Base-by-base conservation (phyloP, 2,113 vertebrate genomes). In the Centropus unirufus region DNA sequence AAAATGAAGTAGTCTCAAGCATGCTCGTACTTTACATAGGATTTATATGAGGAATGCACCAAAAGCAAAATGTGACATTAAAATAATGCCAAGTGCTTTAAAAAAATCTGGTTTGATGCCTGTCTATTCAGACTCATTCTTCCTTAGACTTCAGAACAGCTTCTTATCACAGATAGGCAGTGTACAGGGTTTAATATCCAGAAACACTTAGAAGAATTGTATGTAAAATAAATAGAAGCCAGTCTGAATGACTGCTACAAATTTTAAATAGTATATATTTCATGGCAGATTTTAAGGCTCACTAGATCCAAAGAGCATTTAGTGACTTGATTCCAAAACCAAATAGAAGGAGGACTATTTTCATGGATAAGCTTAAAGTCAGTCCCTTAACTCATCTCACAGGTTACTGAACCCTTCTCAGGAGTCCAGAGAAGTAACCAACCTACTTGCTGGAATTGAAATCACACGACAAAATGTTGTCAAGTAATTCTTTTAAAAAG, bases 1-100 rank as follows among this genome's bases (percentile, higher is more conserved):
- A 47, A 20, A 9, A 4, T 26, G 24, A 82, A 36, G 22, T 26
- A 11, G 6, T 46, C 19, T 81, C 2, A 9, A 72, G 47, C 26
- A 34, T 0, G 0, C 5, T 52, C 32, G 6, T 62, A 30, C 5
- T 74, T 5, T 73, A 63, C 17, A 14, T 46, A 82, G 73, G 14
- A 68, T 67, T 72, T 89, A 69, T n/a, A 15, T 39, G 34, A 89
- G 27, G 27, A 85, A 76, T 24, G 39, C 9, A 46, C 21, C 58
- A 54, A 58, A 54, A 64, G 44, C 9, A 91, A 94, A 87, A 46
- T 8, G 3, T 34, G 30, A 44, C 29, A 63, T 47, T 24, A 55
- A 87, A 79, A 78, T 70, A 36, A 79, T 4, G 4, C n/a, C 12
- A 81, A 12, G 16, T 44, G 13, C 52, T 58, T 19, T 15, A 61